Base-by-base conservation (phyloP, 2,113 vertebrate species). In the Scomber japonicus region DNA sequence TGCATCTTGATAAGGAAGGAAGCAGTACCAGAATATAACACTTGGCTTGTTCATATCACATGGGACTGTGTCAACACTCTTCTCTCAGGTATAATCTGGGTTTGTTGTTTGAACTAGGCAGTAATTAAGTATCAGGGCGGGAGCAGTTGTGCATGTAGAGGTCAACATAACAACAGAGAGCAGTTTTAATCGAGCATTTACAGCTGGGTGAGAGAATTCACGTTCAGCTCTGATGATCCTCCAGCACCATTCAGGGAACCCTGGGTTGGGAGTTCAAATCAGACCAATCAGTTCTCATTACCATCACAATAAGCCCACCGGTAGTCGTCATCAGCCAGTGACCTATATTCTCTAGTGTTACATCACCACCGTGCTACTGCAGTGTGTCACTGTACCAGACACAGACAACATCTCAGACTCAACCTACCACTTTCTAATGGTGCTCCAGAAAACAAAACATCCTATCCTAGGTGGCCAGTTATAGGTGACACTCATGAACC, bases 271-370 rank as follows among this genome's bases (percentile, higher is more conserved):
- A 85, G 90, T 86, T 89, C 67, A 87, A 82, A 88, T 78, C 59
- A 50, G 91, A 88, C 93, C 92, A 89, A 82, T 94, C 93, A 83
- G 91, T 89, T 90, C 83, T 91, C 83, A 86, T 94, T 86, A 91
- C 76, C 78, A 67, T 94, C 92, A 91, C 49, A 82, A 83, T 86
- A 88, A 89, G 72, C 71, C 87, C 83, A 74, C 65, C 57, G 49
- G 66, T 87, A 80, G 82, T 86, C 64, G 5, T 83, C 90, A 77
- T 85, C 86, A 88, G 85, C 88, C 89, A 84, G 74, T 91, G 90
- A 91, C 89, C 91, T 86, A 93, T 74, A 92, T 94, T 87, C 81
- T 87, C 63, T 65, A 51, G 78, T 76, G 91, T 93, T 91, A 78
- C 91, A 91, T 92, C 91, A 91, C 84, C 80, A 31, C 74, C 35